A percentile compares a stretch with the other conserved stretches of the same genome.
Conservation (phyloP, 92 coral and sea anemone genomes). For the Scolanthus callimorphus region DNA sequence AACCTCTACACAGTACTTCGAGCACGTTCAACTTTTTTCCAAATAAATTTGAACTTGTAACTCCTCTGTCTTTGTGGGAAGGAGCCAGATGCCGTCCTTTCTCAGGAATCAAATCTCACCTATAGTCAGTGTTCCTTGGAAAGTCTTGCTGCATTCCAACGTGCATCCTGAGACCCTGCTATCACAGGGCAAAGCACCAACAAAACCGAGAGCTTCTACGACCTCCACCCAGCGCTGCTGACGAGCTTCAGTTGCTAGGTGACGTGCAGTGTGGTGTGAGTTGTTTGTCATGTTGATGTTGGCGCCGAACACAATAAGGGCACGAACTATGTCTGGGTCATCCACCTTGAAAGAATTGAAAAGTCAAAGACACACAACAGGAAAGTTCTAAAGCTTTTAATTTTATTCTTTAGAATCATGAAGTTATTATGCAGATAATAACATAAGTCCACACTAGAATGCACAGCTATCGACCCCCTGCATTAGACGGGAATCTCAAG, state of each 20-base stretch:
- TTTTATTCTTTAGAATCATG: no score
- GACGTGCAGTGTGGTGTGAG: conserved; percentile 69
- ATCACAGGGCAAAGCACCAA: conserved; percentile 92
- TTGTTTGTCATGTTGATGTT: conserved; percentile 75
- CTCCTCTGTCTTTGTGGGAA: no score
- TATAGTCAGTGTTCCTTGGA: conserved; percentile 54
- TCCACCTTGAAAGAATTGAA: conserved; percentile 50
- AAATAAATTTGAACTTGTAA: no score
- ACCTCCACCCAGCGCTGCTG: conserved; percentile 64
- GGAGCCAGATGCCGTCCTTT: no score
- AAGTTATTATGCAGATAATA: no score
- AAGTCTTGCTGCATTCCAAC: conserved; percentile 71
- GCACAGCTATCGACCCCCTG: no score
- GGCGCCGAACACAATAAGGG: conserved; percentile 91
- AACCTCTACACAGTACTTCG: no score
- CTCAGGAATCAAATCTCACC: no score
- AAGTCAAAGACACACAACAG: background rate
- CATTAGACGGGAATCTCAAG: no score
- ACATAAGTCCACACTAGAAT: no score
- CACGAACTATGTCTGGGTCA: conserved; percentile 84
- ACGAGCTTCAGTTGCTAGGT: conserved; percentile 62
- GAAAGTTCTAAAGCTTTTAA: no score
- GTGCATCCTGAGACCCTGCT: conserved; percentile 54
- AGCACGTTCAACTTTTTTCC: no score
- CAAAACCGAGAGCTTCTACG: conserved; percentile 83